Evolutionary conservation across 2,888 invertebrate species (phyloP).

Genomic region (Epiperipatus broadwayi): DNA sequence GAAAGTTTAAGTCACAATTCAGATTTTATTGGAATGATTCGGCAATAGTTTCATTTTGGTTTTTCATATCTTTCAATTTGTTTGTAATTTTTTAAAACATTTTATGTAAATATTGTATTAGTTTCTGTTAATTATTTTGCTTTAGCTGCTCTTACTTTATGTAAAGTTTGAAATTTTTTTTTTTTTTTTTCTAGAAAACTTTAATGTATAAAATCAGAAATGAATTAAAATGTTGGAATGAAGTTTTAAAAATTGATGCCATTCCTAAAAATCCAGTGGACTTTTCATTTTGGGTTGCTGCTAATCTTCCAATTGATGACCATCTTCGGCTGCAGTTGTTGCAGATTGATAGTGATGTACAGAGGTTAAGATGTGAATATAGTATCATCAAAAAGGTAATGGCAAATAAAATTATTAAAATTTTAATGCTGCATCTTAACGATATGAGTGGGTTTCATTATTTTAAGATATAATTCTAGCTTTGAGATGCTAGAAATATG

Average conservation of each 20-base stretch:
- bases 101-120: too few relatives aligned
- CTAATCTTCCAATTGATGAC: slow-evolving; percentile 50
- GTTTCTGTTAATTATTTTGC: neutral
- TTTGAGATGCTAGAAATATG: too few relatives aligned
- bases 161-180: too few relatives aligned
- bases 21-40: too few relatives aligned
- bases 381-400: slow-evolving; percentile 29
- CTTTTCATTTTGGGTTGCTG: slow-evolving; percentile 59
- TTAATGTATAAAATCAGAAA: neutral
- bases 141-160: too few relatives aligned
- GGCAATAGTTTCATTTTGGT: too few relatives aligned
- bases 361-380: slow-evolving; percentile 41
- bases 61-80: too few relatives aligned
- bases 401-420: neutral
- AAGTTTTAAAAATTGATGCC: slow-evolving; percentile 21
- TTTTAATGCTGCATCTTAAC: slow-evolving; percentile 6
- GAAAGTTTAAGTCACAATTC: too few relatives aligned
- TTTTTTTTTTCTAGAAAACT: neutral
- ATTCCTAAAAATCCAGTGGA: slow-evolving; percentile 46
- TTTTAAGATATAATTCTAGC: neutral
- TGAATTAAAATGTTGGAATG: slow-evolving; percentile 12
- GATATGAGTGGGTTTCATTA: neutral
- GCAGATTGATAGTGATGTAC: slow-evolving; percentile 44
- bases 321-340: slow-evolving; percentile 42
- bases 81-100: too few relatives aligned